These are phyloP conservation scores for Agonopterix alstromeriana DNA, from an alignment of 2,888 invertebrate genomes.

Conservation along the genomic window DNA sequence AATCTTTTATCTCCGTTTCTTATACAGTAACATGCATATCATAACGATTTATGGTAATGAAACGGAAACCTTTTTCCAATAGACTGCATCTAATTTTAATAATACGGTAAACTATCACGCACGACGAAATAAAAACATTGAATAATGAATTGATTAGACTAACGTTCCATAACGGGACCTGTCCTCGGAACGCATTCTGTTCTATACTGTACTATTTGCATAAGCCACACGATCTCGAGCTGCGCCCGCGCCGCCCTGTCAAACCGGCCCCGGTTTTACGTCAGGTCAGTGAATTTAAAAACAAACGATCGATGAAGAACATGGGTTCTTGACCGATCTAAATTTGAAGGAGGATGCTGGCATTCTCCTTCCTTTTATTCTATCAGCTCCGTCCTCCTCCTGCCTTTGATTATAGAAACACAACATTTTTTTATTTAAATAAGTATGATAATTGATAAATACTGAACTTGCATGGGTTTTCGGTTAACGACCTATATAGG, in stretches of 20 bases:
- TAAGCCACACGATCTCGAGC: slow-evolving; percentile 1
- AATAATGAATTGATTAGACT: slow-evolving; percentile 4
- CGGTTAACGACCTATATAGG: too few relatives aligned
- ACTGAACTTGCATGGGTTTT: too few relatives aligned
- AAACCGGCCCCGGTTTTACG: slow-evolving; percentile 8
- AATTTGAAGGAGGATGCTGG: too few relatives aligned
- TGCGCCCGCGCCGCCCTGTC: background rate
- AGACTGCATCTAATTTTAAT: slow-evolving; percentile 2
- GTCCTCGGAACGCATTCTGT: slow-evolving; percentile 1
- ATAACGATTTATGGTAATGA: background rate
- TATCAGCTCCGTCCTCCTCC: too few relatives aligned
- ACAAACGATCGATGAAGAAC: slow-evolving; percentile 10
- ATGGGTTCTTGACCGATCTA: too few relatives aligned
- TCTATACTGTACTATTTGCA: slow-evolving; percentile 8
- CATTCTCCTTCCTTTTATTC: too few relatives aligned
- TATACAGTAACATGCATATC: too few relatives aligned
- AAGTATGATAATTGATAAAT: too few relatives aligned
- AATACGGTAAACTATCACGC: slow-evolving; percentile 6
- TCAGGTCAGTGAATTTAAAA: slow-evolving; percentile 9
- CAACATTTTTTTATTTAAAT: too few relatives aligned
- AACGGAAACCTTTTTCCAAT: background rate
- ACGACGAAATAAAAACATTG: slow-evolving; percentile 1
- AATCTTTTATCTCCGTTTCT: too few relatives aligned
- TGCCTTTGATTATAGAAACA: too few relatives aligned
- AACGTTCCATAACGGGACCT: slow-evolving; percentile 6